These are phyloP conservation scores for Sebastes variabilis DNA, from an alignment of 2,797 vertebrate genomes.

Conservation along the genomic window DNA sequence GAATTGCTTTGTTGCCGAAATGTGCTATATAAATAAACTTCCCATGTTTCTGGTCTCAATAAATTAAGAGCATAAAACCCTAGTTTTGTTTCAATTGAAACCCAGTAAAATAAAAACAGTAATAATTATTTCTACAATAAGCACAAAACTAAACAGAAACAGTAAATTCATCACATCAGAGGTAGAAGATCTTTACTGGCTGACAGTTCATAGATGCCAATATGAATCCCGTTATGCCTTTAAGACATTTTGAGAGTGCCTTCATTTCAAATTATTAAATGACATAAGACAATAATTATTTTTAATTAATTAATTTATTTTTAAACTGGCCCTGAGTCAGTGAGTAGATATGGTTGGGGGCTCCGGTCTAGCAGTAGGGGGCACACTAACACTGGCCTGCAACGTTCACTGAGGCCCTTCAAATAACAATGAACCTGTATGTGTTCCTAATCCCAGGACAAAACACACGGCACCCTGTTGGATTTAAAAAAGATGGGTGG, in stretches of 20 bases:
- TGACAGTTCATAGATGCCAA: neutral
- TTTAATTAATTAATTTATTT: neutral
- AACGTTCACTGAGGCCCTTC: slow-evolving; percentile 6
- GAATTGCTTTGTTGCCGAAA: no score
- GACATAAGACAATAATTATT: neutral
- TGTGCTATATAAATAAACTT: neutral
- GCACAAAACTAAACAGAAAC: neutral
- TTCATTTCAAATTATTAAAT: neutral
- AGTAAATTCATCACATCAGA: neutral
- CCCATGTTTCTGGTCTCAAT: neutral
- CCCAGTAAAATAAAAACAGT: neutral
- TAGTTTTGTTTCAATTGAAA: neutral
- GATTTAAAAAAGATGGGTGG: slow-evolving; percentile 27
- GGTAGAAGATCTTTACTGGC: neutral
- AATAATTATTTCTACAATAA: neutral
- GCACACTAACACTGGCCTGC: slow-evolving; percentile 54
- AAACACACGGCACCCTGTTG: slow-evolving; percentile 43
- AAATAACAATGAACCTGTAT: slow-evolving; percentile 38
- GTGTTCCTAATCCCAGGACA: slow-evolving; percentile 35
- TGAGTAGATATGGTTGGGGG: neutral
- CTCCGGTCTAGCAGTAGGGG: slow-evolving; percentile 58
- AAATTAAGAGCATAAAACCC: neutral
- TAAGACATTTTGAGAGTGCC: neutral
- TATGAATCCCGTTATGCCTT: no score
- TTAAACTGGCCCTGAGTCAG: neutral